Base-by-base conservation (phyloP, 2,113 vertebrate genomes). In the Tautogolabrus adspersus region DNA sequence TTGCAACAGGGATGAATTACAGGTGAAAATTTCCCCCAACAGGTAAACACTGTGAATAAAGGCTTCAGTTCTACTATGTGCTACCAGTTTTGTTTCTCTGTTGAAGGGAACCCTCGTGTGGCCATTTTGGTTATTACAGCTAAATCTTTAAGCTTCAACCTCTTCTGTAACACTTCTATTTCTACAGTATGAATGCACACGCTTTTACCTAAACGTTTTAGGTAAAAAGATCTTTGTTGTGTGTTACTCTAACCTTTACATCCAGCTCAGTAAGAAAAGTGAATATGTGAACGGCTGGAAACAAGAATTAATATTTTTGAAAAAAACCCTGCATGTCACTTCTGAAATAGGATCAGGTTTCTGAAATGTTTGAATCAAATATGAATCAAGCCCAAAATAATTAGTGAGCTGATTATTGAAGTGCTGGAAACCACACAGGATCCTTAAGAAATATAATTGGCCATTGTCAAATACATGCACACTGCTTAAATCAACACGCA, bases 61-160 rank as follows among this genome's bases (percentile, higher is more conserved):
- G 0, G 59, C 34, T 38, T 68, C 40, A 72, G 37, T n/a, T 10
- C 2, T 2, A 4, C 26, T 26, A 1, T 57, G 0, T 0, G 30
- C 2, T 8, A 19, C 16, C 0, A 10, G 26, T 26, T 18, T 44
- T 10, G n/a, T 2, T 73, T 16, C 26, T 67, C 61, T 21, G 62
- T 57, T 21, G 16, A 78, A 80, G 75, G 73, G 82, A 26, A 85
- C 3, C 89, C 62, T 69, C 84, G 0, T 73, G 88, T 89, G 91
- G 88, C 3, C 67, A 59, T 10, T 34, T 23, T 6, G 3, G 38
- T 49, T 68, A 89, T 58, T 86, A 57, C 89, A 88, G 34, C 0
- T 0, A 2, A 4, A 26, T 23, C 0, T 34, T 49, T 3, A n/a
- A 6, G 15, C 18, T 21, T 21, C 0, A 47, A 21, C 13, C 26